Evolutionary conservation across 2,888 invertebrate species (phyloP).

Genomic region (Tromatobia lineatoria): DNA sequence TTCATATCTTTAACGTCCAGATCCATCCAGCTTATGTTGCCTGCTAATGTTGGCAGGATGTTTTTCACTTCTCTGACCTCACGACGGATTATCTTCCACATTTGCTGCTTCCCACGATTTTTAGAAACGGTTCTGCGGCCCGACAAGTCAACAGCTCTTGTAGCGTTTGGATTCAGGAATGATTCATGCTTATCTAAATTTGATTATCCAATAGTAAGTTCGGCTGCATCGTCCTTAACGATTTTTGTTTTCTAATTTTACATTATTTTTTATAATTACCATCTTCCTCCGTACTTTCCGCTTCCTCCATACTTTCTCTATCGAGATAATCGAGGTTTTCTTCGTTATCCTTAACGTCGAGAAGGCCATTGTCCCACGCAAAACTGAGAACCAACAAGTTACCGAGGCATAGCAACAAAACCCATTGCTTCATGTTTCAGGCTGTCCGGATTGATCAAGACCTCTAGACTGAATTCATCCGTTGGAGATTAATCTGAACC

Average conservation of each 20-base stretch:
- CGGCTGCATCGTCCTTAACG: background rate
- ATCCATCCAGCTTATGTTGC: conserved; percentile 49
- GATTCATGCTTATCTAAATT: conserved; percentile 12
- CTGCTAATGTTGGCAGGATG: conserved; percentile 23
- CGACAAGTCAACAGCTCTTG: background rate
- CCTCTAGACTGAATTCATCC: conserved; percentile 38
- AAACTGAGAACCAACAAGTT: background rate
- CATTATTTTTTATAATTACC: conserved; percentile 36
- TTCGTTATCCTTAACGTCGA: background rate
- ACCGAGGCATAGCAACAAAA: conserved; percentile 17
- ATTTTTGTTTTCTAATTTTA: background rate
- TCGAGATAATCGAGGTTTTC: conserved; percentile 20
- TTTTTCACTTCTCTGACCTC: conserved; percentile 48
- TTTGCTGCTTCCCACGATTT: background rate
- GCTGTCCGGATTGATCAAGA: conserved; percentile 1
- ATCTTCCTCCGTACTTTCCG: conserved; percentile 11
- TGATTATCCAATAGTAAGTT: conserved; percentile 5
- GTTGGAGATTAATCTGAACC: conserved; percentile 2
- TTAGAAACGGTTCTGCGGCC: background rate
- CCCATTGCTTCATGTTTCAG: conserved; percentile 53
- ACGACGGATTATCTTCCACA: conserved; percentile 39
- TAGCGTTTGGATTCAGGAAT: background rate
- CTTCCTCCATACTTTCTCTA: conserved; percentile 3
- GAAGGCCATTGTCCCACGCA: background rate
- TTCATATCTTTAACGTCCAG: conserved; percentile 33